These are phyloP conservation scores for Zosterops japonicus DNA, from an alignment of 2,113 vertebrate genomes.

Conservation along the genomic window DNA sequence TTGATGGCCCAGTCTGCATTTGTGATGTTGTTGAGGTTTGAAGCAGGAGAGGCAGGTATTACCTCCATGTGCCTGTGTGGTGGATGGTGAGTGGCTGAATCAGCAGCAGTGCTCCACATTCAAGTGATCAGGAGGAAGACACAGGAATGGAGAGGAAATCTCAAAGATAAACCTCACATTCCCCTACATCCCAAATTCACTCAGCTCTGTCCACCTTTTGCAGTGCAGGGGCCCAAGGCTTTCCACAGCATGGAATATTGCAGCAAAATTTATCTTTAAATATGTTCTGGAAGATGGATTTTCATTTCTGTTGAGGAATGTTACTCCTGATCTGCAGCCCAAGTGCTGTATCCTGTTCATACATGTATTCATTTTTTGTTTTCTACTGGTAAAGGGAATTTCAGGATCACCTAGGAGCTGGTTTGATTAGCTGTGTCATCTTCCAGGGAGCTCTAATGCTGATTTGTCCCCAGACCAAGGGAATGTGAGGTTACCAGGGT, in stretches of 20 bases:
- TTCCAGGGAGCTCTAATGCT: neutral
- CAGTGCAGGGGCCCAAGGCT: neutral
- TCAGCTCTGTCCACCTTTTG: neutral
- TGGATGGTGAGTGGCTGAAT: neutral
- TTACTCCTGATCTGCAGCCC: neutral
- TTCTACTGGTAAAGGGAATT: neutral
- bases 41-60: neutral
- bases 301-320: neutral
- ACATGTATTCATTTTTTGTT: neutral
- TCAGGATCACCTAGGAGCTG: neutral
- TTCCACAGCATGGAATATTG: neutral
- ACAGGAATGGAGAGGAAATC: neutral
- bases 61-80: neutral
- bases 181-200: neutral
- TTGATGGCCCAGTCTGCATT: neutral
- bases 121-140: neutral
- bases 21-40: neutral
- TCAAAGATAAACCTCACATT: neutral
- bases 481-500: neutral
- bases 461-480: neutral
- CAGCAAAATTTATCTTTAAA: neutral
- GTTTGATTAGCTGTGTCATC: constrained; percentile 2
- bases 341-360: neutral
- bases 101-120: neutral
- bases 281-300: neutral